Percentiles rank a stretch among this genome's conserved stretches.
Conservation (phyloP, 2,888 invertebrate species). For the Eupeodes latifasciatus region DNA sequence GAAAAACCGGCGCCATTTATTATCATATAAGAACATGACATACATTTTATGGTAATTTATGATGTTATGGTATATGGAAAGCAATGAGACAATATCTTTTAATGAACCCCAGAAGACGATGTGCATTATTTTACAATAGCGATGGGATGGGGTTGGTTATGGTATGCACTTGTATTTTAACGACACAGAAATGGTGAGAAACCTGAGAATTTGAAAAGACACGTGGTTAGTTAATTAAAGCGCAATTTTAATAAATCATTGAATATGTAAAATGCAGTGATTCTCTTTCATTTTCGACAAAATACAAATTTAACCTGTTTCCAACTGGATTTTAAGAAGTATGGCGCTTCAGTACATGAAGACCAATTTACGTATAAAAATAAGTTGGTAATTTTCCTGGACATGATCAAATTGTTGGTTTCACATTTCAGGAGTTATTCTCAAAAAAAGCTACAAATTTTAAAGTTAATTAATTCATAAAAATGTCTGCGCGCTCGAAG, state of each 20-base stretch:
- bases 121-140: not conserved
- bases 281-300: no score
- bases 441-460: no score
- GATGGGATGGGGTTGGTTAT: not conserved
- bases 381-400: no score
- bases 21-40: slow-evolving; percentile 1
- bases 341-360: no score
- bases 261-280: no score
- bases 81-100: slow-evolving; percentile 4
- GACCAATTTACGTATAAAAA: no score
- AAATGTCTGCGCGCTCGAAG: no score
- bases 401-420: no score
- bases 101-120: not conserved
- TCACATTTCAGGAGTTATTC: no score
- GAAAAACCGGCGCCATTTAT: slow-evolving; percentile 24
- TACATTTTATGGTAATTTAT: slow-evolving; percentile 9
- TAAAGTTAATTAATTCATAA: no score
- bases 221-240: not conserved
- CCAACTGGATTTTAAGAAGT: no score
- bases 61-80: slow-evolving; percentile 4
- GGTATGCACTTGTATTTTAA: not conserved
- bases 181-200: not conserved
- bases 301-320: no score
- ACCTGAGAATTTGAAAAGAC: not conserved
- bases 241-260: not conserved